Evolutionary conservation across 1,140 invertebrate genomes (phyloP), one percentile per base, ranked within the genome.

Genomic region (Odontomachus brunneus): DNA sequence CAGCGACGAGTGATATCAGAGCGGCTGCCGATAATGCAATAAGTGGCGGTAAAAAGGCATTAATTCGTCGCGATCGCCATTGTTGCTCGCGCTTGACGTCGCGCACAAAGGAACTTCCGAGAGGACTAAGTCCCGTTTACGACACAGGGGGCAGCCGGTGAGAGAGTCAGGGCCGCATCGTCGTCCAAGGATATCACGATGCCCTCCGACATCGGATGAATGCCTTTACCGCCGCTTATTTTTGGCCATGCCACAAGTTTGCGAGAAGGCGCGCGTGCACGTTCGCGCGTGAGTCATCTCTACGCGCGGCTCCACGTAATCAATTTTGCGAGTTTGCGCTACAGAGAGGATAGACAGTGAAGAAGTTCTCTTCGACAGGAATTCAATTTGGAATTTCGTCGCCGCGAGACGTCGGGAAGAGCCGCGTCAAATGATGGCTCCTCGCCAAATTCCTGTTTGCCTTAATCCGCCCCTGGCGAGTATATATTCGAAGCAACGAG

Each of bases 401-500:
- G 49, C 15, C 48, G 51, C 38, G 19, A 19, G 15, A 76, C 57
- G 38, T 12, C 24, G 22, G 29, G 22, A 80, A 80, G 9, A 44
- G 51, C 51, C 11, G 49, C 29, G 14, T 67, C 22, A 29, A 57
- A 57, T 80, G 57, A 57, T 69, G 75, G 24, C 22, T 24, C n/a
- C 12, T 48, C 51, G 65, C 51, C 75, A 69, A 80, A 80, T 57
- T 59, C 33, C 51, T 57, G 14, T 29, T 19, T 7, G 17, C 67
- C 51, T 80, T 26, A 57, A 80, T 71, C 63, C 84, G 38, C 83
- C 82, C 76, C 85, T 78, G 60, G 62, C 26, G 69, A 85, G 80
- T 73, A 84, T 73, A 84, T 84, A 82, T 88, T 87, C 84, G 63
- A 75, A 80, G 87, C 88, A 84, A 84, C 65, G 84, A 85, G 60